Evolutionary conservation across 2,888 invertebrate genomes (phyloP), one percentile per base, ranked within the genome.

Genomic region (Ornithoptera alexandrae): DNA sequence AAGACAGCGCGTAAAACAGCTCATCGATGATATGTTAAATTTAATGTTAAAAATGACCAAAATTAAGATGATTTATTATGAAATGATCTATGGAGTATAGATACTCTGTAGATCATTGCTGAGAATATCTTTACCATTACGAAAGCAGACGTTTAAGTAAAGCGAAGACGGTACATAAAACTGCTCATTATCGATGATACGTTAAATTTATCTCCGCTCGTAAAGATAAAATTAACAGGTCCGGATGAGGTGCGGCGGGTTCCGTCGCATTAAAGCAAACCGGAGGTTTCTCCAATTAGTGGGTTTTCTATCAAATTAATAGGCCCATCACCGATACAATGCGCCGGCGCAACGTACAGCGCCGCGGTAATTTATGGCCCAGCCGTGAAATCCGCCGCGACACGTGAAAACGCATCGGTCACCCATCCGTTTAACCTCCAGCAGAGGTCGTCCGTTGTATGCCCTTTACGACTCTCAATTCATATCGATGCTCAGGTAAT

Each of bases 201-300:
- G 74, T 75, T 71, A 74, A 79, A 78, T 81, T 80, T 80, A 79
- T 79, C 74, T 70, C 67, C 65, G 69, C 70, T 72, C 73, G 75
- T 80, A 79, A 80, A 81, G 80, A 81, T 81, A 79, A 79, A 75
- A 77, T 73, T 75, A 79, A 78, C 76, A 70, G 71, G 68, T 65
- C 59, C 67, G 65, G 71, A 73, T 71, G 69, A 74, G 73, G 73
- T 71, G 57, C 57, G 68, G 62, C 66, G 65, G 67, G 72, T 68
- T 64, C 64, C 59, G 68, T 6, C 69, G 72, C 71, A 72, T 74
- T 74, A 72, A 70, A 69, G 74, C 73, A 74, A 66, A 5, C 30
- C 69, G n/a, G n/a, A 73, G 76, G 74, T 81, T 76, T 80, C 79
- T 78, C 77, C 78, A 81, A 81, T 81, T 80, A 81, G 78, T 74